These are phyloP conservation scores for Cancer borealis DNA, from an alignment of 2,888 invertebrate genomes.

Conservation along the genomic window DNA sequence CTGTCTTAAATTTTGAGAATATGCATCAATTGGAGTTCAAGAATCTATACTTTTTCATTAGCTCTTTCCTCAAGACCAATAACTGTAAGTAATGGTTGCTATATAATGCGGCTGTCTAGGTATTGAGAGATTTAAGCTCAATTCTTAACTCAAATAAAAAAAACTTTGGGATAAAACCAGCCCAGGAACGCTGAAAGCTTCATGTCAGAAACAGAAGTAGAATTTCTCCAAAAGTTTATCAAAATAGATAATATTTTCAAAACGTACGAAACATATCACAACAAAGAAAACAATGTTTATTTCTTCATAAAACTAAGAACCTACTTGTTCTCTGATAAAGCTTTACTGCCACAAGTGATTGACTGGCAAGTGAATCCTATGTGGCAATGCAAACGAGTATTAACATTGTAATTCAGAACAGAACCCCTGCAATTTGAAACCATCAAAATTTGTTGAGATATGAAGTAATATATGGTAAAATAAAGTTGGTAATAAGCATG, in stretches of 20 bases:
- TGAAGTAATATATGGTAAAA: neutral
- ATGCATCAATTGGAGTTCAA: neutral
- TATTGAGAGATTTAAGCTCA: too few relatives aligned
- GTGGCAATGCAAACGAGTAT: neutral
- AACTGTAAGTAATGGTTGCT: neutral
- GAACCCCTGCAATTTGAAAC: neutral
- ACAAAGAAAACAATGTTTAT: constrained; percentile 27
- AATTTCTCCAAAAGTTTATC: neutral
- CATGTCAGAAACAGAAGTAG: neutral
- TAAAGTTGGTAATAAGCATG: neutral
- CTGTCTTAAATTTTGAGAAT: neutral
- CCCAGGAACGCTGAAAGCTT: neutral
- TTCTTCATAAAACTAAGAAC: neutral
- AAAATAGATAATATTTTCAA: neutral
- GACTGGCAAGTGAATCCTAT: neutral
- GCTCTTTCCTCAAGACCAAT: neutral
- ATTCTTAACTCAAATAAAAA: neutral
- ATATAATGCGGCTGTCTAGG: neutral
- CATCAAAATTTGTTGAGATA: neutral
- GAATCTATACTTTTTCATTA: neutral
- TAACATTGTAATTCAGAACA: neutral
- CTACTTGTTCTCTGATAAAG: neutral
- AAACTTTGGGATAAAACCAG: too few relatives aligned
- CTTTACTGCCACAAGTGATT: neutral
- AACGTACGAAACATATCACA: constrained; percentile 15